Evolutionary conservation across 1,140 invertebrate species (phyloP), one percentile per base, ranked within the genome.

Genomic region (Sinonovacula constricta): DNA sequence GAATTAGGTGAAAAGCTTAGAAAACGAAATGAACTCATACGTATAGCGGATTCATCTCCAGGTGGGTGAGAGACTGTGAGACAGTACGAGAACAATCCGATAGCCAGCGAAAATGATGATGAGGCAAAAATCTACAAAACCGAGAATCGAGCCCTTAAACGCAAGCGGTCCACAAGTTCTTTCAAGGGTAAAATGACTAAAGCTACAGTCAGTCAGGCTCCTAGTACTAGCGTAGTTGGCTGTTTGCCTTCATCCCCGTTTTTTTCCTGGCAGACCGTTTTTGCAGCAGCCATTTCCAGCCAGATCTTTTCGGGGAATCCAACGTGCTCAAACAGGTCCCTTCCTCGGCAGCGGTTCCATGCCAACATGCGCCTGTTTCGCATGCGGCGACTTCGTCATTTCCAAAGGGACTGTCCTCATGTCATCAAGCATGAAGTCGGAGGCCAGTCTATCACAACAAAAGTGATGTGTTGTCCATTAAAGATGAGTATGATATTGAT

Each of bases 401-500:
- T 54, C 28, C 24, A n/a, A 24, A 3, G 49, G 24, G 49, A 67
- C 30, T 69, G 67, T 34, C 67, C 67, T 3, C 26, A 57, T 31
- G 30, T 30, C 45, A n/a, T 2, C 53, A 31, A 30, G 15, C 26
- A 12, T 10, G 12, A 12, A 34, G 15, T 31, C 28, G 39, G 24
- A 36, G 22, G 2, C 24, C 63, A 66, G 31, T 36, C 60, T 18
- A n/a, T 31, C 18, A 14, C 30, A 33, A 63, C n/a, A n/a, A 31
- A 63, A 63, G 31, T 63, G 31, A 63, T 26, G 10, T 45, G n/a
- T 63, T 36, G n/a, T 3, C n/a, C 2, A 22, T 26, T 2, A 66
- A 66, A 66, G 63, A 66, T 66, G 63, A 66, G 45, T 66, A 66
- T 66, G 12, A 49, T 26, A 49, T 45, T 66, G 45, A 49, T 24